Evolutionary conservation across 2,888 invertebrate species (phyloP), one percentile per base, ranked within the genome.

Genomic region (Sinopyrophorus schimmeli): DNA sequence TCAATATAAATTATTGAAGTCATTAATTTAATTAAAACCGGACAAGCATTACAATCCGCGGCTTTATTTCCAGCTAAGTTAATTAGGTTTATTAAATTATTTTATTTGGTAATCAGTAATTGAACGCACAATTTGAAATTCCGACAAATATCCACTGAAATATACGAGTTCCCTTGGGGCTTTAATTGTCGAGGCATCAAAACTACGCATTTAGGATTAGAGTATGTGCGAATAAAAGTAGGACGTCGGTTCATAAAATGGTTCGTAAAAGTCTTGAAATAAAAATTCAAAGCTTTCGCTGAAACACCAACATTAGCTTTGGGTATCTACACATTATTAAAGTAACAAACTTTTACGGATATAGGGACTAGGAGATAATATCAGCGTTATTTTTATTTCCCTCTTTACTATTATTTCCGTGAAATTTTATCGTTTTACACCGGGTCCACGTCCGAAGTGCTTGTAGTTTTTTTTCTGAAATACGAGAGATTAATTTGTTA

Each of bases 261-360:
- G 16, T 38, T 26, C 38, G 26, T 43, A 43, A 43, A 43, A 35
- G 27, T 27, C 27, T 12, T 10, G 18, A 34, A 34, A 43, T 43
- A 43, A 43, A 43, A 43, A 35, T 43, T 43, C 43, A 27, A 43
- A 43, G 43, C 43, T 35, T 43, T 34, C 18, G 20, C 26, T 24
- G 20, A 28, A 40, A 43, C 27, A 35, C 35, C 20, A 15, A 9
- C 28, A 42, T 41, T 47, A 41, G 28, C 35, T 43, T 35, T 17
- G 24, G 40, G 34, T 41, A 47, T 47, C 48, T 42, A 48, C 41
- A 37, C 34, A 34, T 48, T 48, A 48, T 48, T 48, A 48, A 42
- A 37, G 42, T 42, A 42, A 31, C 38, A 37, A 48, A 48, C 35
- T 48, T 42, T 38, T 37, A 35, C 37, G 42, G 24, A 42, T 31